Evolutionary conservation across 2,888 invertebrate species (phyloP).

Genomic region (Tortricodes alternella): DNA sequence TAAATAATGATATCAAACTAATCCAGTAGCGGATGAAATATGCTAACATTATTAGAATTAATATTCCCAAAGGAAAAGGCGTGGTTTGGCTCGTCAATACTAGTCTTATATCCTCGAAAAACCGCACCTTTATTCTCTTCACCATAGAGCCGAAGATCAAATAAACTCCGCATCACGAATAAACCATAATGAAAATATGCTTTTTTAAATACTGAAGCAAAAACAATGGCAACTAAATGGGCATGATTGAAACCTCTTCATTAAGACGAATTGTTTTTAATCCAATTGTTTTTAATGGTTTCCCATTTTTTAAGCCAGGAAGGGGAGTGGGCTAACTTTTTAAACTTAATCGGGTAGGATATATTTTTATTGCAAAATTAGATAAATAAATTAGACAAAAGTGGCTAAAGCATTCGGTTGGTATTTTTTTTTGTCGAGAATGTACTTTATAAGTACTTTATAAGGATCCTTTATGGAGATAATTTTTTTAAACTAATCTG

Average conservation of each 20-base stretch:
- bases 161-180: background rate
- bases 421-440: no score
- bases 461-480: no score
- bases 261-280: conserved; percentile 52
- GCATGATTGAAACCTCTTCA: conserved; percentile 56
- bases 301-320: conserved; percentile 27
- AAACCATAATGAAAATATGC: conserved; percentile 8
- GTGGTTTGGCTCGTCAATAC: conserved; percentile 52
- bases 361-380: conserved; percentile 4
- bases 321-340: conserved; percentile 28
- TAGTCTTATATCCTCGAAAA: conserved; percentile 44
- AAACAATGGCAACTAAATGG: conserved; percentile 41
- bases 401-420: no score
- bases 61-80: conserved; percentile 50
- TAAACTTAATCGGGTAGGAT: conserved; percentile 16
- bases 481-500: no score
- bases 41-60: conserved; percentile 60
- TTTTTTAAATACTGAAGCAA: conserved; percentile 42
- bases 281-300: conserved; percentile 41
- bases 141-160: background rate
- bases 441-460: no score
- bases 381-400: no score
- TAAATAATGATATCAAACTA: conserved; percentile 66
- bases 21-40: conserved; percentile 64
- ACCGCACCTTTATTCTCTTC: background rate